Conservation (phyloP, 2,113 vertebrate genomes). For the Rhinoderma darwinii region DNA sequence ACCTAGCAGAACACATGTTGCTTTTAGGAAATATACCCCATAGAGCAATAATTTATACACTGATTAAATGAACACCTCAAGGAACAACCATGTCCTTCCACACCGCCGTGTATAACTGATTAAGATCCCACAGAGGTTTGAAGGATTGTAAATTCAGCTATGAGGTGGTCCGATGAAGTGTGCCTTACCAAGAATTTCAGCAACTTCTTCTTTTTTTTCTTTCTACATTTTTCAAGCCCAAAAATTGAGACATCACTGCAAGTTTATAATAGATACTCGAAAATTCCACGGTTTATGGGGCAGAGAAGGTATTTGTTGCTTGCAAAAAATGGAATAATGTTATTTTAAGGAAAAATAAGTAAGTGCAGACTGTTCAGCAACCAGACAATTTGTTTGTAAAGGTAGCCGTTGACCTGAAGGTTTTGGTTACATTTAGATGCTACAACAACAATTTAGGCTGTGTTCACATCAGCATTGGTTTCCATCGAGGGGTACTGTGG, state of each 20-base stretch:
- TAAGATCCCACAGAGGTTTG: constrained; percentile 27
- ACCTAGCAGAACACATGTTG: constrained; percentile 44
- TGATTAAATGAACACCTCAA: constrained; percentile 33
- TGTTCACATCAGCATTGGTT: too few species aligned
- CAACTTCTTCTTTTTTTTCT: neutral
- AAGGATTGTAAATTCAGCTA: constrained; percentile 36
- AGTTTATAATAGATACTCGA: neutral
- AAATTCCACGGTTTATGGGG: neutral
- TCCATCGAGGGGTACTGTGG: too few species aligned
- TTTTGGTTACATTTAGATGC: too few species aligned
- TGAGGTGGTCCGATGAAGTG: constrained; percentile 1
- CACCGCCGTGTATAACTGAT: constrained; percentile 12
- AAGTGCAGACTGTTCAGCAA: neutral
- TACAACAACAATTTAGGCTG: too few species aligned
- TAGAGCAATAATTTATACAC: constrained; percentile 27
- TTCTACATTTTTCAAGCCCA: neutral
- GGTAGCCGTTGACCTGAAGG: too few species aligned
- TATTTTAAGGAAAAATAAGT: neutral
- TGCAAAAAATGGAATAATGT: too few species aligned
- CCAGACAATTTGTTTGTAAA: neutral
- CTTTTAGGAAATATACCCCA: constrained; percentile 33
- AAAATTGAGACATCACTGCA: neutral
- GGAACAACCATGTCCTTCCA: neutral
- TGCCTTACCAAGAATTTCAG: neutral
- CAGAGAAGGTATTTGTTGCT: neutral